Evolutionary conservation across 2,888 invertebrate genomes (phyloP).

Genomic region (Himalopsyche tibetana): DNA sequence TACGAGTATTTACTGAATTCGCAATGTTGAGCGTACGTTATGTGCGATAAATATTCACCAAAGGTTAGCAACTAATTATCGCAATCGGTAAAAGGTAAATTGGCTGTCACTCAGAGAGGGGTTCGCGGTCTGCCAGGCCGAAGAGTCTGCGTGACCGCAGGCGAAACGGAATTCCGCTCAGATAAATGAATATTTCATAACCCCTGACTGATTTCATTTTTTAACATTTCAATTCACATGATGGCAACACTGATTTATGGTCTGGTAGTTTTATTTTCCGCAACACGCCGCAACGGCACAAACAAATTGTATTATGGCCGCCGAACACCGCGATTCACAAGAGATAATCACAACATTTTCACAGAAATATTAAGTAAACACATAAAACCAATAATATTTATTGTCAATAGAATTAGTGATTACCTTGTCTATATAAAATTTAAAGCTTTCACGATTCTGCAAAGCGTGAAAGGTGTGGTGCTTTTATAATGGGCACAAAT

Average conservation of each 20-base stretch:
- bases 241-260: constrained; percentile 59
- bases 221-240: constrained; percentile 58
- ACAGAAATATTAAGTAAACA: no score
- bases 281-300: constrained; percentile 29
- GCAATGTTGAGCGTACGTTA: not conserved
- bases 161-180: not conserved
- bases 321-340: not conserved
- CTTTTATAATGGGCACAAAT: no score
- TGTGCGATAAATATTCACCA: constrained; percentile 24
- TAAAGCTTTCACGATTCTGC: no score
- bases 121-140: constrained; percentile 21
- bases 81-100: constrained; percentile 40
- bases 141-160: constrained; percentile 27
- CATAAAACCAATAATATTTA: no score
- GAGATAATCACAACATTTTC: constrained; percentile 11
- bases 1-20: not conserved
- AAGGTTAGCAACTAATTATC: constrained; percentile 31
- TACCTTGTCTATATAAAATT: no score
- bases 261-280: constrained; percentile 56
- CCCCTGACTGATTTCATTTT: constrained; percentile 63
- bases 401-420: no score
- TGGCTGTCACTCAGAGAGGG: constrained; percentile 38
- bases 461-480: no score
- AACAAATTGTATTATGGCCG: constrained; percentile 52
- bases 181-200: constrained; percentile 63